These are phyloP conservation scores for human DNA, from an alignment of 2,113 vertebrate species.

Conservation along the genomic window DNA sequence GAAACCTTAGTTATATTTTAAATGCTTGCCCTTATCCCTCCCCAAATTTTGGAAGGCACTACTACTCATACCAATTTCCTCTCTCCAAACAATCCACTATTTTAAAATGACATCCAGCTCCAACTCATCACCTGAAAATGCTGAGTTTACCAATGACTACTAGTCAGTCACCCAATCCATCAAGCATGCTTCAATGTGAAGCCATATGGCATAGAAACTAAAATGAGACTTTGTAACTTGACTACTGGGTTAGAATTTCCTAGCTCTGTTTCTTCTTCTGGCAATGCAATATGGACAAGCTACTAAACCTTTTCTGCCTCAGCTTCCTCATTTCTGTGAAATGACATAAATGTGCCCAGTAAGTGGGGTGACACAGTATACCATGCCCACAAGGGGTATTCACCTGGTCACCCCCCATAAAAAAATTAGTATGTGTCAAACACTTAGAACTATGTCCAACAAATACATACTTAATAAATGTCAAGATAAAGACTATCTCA, in stretches of 20 bases:
- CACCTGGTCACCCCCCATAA: not conserved
- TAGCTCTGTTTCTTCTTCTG: not conserved
- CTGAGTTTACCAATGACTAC: not conserved
- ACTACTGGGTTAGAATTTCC: not conserved
- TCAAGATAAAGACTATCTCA: not conserved
- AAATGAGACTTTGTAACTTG: not conserved
- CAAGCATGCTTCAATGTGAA: not conserved
- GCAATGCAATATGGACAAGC: not conserved
- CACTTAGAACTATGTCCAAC: not conserved
- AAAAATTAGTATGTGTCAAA: not conserved
- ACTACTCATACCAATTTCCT: not conserved
- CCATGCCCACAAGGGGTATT: not conserved
- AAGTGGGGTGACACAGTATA: not conserved
- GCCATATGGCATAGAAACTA: not conserved
- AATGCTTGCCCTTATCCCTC: not conserved
- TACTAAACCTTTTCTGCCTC: not conserved
- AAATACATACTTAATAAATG: not conserved
- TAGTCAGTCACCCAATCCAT: not conserved
- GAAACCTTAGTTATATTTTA: not conserved
- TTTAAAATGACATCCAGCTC: not conserved
- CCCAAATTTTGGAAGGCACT: not conserved
- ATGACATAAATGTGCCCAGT: not conserved
- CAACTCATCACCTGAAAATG: not conserved
- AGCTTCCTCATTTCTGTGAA: conserved; percentile 1
- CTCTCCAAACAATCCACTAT: not conserved